These are phyloP conservation scores for Fulica atra DNA, from an alignment of 2,113 vertebrate genomes.

Conservation along the genomic window DNA sequence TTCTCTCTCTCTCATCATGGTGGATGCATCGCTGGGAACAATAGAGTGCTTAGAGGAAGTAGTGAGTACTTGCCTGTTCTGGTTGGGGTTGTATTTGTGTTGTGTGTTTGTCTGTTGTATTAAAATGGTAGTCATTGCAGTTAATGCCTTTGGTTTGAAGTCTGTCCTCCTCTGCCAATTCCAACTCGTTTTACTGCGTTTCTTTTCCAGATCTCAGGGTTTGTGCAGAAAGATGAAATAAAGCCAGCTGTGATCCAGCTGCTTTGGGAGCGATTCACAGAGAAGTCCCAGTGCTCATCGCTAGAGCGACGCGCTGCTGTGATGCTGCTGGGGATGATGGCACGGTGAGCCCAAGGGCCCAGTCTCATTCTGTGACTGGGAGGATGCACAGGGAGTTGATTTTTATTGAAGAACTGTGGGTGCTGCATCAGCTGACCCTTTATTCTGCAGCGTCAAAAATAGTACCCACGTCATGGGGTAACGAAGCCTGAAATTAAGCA, in stretches of 20 bases:
- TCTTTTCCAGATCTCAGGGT: slow-evolving; percentile 86
- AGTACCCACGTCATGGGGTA: not conserved
- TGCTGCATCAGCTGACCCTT: not conserved
- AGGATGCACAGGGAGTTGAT: not conserved
- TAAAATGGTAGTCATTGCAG: not conserved
- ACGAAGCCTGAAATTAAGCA: not conserved
- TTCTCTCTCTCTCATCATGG: slow-evolving; percentile 87
- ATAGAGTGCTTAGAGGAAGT: slow-evolving; percentile 95
- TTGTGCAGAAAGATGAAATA: slow-evolving; percentile 86
- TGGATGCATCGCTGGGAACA: slow-evolving; percentile 86
- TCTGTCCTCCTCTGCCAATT: not conserved
- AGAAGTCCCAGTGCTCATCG: slow-evolving; percentile 79
- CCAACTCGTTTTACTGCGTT: not conserved
- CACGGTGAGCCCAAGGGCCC: slow-evolving; percentile 79
- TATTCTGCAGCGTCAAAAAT: not conserved
- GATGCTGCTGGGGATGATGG: slow-evolving; percentile 92
- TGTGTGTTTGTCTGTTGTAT: not conserved
- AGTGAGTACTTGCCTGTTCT: slow-evolving; percentile 77
- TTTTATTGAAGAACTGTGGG: not conserved
- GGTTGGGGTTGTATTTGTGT: not conserved
- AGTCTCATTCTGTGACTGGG: not conserved
- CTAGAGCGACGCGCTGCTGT: slow-evolving; percentile 84
- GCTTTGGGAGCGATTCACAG: slow-evolving; percentile 89
- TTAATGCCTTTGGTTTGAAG: not conserved
- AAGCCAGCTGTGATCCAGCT: slow-evolving; percentile 87